Conservation (phyloP, 53 echinoderm and acorn worm species). For the Apostichopus leukothele region DNA sequence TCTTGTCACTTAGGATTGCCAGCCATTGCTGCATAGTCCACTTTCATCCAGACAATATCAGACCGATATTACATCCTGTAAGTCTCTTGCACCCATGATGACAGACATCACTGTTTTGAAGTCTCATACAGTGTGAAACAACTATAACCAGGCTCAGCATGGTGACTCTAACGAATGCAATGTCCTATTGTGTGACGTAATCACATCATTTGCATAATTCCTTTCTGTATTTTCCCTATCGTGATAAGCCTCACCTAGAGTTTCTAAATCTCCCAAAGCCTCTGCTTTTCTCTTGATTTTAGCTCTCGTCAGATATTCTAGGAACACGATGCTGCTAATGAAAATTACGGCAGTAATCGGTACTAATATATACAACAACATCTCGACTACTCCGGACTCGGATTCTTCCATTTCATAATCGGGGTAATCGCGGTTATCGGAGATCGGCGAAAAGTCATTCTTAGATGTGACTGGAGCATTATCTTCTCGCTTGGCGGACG, state of each 20-base stretch:
- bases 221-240: not conserved
- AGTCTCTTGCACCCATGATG: too few relatives aligned
- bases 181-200: not conserved
- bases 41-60: too few relatives aligned
- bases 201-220: not conserved
- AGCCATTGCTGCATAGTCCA: too few relatives aligned
- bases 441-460: too few relatives aligned
- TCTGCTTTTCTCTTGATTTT: not conserved
- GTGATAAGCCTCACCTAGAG: not conserved
- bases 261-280: not conserved
- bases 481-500: too few relatives aligned
- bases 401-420: not conserved
- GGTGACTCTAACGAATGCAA: not conserved
- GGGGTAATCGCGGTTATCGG: not conserved
- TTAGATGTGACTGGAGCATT: not conserved
- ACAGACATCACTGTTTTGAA: too few relatives aligned
- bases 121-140: too few relatives aligned
- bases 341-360: not conserved
- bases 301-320: conserved; percentile 16
- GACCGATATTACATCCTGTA: too few relatives aligned
- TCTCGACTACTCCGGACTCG: not conserved
- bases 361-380: not conserved
- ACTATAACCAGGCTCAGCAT: not conserved
- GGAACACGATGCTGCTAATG: conserved; percentile 15
- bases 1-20: too few relatives aligned